These are phyloP conservation scores for Ispidina picta DNA, from an alignment of 2,797 vertebrate species.

Conservation along the genomic window DNA sequence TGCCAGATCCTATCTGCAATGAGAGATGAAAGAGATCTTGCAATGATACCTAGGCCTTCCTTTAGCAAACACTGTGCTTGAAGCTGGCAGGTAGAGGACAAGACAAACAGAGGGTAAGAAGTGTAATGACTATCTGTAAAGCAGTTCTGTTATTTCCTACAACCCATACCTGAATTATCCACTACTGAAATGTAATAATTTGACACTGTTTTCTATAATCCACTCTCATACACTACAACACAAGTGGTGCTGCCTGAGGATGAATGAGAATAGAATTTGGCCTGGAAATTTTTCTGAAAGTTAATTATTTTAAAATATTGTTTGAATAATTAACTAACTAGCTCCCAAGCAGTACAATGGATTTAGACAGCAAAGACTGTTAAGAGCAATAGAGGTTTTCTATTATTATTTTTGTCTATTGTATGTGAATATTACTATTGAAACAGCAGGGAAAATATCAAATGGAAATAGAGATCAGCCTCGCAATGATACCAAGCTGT, in stretches of 20 bases:
- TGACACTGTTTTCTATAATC: conserved; percentile 9
- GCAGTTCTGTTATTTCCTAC: conserved; percentile 1
- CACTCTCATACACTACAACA: not conserved
- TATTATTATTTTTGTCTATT: conserved; percentile 58
- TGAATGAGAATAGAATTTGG: conserved; percentile 28
- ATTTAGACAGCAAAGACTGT: conserved; percentile 31
- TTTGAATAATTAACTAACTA: conserved; percentile 45
- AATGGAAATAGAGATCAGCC: conserved; percentile 61
- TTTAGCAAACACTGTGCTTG: not conserved
- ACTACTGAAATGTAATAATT: conserved; percentile 38
- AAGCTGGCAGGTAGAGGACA: conserved; percentile 5
- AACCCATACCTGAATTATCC: conserved; percentile 12
- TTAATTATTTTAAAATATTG: conserved; percentile 49
- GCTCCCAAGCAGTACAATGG: not conserved
- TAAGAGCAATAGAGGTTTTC: conserved; percentile 11
- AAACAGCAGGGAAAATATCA: conserved; percentile 60
- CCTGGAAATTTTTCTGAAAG: conserved; percentile 26
- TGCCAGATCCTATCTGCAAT: conserved; percentile 56
- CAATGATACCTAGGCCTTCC: conserved; percentile 29
- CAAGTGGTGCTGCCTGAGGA: not conserved
- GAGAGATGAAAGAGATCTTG: conserved; percentile 39
- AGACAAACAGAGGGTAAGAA: conserved; percentile 34
- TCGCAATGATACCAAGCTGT: conserved; percentile 58
- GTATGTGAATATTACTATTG: conserved; percentile 42
- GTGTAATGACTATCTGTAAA: conserved; percentile 19